Base-by-base conservation (phyloP, 2,888 invertebrate genomes). In the Nemoura dubitans region DNA sequence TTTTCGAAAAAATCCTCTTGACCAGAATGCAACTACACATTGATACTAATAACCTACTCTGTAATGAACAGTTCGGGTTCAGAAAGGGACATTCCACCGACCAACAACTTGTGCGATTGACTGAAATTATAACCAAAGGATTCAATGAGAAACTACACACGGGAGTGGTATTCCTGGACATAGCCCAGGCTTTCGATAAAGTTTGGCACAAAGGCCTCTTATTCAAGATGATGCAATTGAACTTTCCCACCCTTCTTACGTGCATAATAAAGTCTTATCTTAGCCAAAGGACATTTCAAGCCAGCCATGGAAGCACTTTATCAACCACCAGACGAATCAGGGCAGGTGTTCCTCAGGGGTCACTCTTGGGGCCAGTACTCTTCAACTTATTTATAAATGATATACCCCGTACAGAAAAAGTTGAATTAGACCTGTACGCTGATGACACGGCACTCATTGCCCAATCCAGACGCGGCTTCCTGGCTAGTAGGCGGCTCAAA, bases 1-100 rank as follows among this genome's bases (percentile, higher is more conserved):
- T 90, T 3, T 81, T 89, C 5, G 89, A 90, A 87, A 88, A 86
- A 87, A 83, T 89, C 21, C 83, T 89, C n/a, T 83, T 88, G 5
- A 87, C 76, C 42, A 84, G 86, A 87, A 25, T 90, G 0, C 87
- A 87, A 16, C 59, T 85, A 42, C 78, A 85, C 42, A 87, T 89
- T 29, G 86, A 27, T 10, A 85, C 85, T 14, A 87, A 87, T 30
- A 82, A 88, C 81, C 42, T 86, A 7, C 2, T 85, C 0, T 14
- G 78, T 5, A 30, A 83, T 21, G 59, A 84, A 25, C 86, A 86
- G n/a, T 86, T 83, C 43, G 83, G 83, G 25, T 86, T 83, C 84
- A 16, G 29, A 7, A 3, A 21, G 1, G 21, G 59, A 25, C 83
- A 83, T 26, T 86, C 86, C 76, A 86, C 83, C 21, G 42, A 42